Conservation (phyloP, 2,888 invertebrate species). For the Dicyrtoma fusca region DNA sequence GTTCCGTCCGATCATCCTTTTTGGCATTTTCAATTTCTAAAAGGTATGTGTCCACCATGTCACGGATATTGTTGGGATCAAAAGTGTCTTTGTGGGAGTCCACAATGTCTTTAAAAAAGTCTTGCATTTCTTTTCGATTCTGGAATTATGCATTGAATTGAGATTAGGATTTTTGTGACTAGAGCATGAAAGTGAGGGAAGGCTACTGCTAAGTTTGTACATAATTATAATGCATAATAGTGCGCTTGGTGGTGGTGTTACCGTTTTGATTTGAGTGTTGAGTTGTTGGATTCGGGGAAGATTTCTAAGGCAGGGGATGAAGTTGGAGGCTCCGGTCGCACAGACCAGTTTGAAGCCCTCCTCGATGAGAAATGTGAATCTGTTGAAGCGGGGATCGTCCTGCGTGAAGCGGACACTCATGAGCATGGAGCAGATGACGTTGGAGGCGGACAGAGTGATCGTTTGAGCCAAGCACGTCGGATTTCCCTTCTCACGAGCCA, state of each 20-base stretch:
- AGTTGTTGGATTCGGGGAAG: constrained; percentile 61
- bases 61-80: constrained; percentile 74
- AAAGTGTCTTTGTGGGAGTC: constrained; percentile 78
- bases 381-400: constrained; percentile 74
- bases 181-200: too few species aligned
- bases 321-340: constrained; percentile 78
- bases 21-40: constrained; percentile 82
- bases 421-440: constrained; percentile 86
- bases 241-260: too few species aligned
- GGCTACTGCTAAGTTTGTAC: too few species aligned
- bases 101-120: constrained; percentile 80
- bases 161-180: too few species aligned
- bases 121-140: constrained; percentile 83
- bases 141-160: too few species aligned
- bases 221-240: too few species aligned
- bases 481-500: constrained; percentile 69
- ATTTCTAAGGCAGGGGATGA: constrained; percentile 75
- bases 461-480: constrained; percentile 75
- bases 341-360: constrained; percentile 89
- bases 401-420: constrained; percentile 85
- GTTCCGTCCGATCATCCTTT: constrained; percentile 72
- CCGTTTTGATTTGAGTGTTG: constrained; percentile 53
- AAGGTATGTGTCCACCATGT: constrained; percentile 83
- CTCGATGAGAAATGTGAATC: constrained; percentile 83
- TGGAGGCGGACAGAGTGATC: constrained; percentile 80